phyloP scores from a whole-genome alignment of 2,888 invertebrate species.

The Andrena haemorrhoa region DNA sequence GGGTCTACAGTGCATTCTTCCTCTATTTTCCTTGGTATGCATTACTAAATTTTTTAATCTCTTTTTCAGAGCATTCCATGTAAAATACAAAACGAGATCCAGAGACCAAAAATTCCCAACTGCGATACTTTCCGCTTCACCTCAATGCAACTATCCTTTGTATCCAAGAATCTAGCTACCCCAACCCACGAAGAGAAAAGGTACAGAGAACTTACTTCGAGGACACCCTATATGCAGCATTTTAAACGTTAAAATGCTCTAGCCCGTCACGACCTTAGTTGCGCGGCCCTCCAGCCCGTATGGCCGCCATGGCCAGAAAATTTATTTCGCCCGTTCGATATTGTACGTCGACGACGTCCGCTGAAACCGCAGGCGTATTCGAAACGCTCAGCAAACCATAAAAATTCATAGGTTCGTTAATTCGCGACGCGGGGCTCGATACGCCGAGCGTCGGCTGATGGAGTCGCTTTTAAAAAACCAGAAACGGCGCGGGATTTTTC shows the following conservation, averaged over 20 bases:
- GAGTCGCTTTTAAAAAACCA: background rate
- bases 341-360: constrained; percentile 18
- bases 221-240: constrained; percentile 20
- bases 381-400: constrained; percentile 29
- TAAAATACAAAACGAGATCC: too few relatives aligned
- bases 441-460: background rate
- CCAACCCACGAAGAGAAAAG: background rate
- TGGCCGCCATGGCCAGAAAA: constrained; percentile 24
- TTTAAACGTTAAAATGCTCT: constrained; percentile 29
- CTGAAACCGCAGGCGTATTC: constrained; percentile 34
- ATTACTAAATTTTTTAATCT: too few relatives aligned
- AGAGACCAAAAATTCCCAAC: too few relatives aligned
- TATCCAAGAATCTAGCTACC: too few relatives aligned
- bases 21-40: too few relatives aligned
- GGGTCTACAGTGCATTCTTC: too few relatives aligned
- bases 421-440: constrained; percentile 12
- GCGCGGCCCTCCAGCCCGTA: constrained; percentile 22
- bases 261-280: background rate
- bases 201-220: background rate
- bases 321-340: constrained; percentile 42
- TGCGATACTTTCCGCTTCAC: too few relatives aligned
- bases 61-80: too few relatives aligned
- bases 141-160: too few relatives aligned
- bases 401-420: constrained; percentile 56
- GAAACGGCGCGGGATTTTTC: background rate